These are phyloP conservation scores for Sogatella furcifera DNA, from an alignment of 1,140 invertebrate species.

Conservation along the genomic window DNA sequence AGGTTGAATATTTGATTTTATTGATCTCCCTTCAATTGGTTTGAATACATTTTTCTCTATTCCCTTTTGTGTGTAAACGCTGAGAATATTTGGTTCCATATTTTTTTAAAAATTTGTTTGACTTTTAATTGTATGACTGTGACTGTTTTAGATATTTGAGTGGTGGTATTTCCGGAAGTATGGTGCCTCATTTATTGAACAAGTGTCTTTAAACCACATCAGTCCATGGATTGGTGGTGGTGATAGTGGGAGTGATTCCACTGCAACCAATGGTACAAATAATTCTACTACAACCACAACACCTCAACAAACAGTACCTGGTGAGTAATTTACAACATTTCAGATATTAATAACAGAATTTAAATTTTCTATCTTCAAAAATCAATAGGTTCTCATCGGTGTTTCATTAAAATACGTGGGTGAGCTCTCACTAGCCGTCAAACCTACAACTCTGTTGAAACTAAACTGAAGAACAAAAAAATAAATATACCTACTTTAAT, in stretches of 20 bases:
- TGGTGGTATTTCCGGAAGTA: conserved; percentile 99
- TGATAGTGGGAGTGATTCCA: conserved; percentile 36
- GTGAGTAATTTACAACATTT: conserved; percentile 19
- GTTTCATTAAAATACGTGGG: too few species aligned
- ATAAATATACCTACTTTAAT: too few species aligned
- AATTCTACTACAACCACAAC: conserved; percentile 20
- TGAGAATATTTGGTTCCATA: neutral
- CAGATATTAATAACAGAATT: too few species aligned
- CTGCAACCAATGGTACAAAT: conserved; percentile 21
- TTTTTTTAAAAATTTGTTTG: neutral
- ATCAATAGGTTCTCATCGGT: too few species aligned
- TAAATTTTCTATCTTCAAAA: too few species aligned
- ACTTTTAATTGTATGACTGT: neutral
- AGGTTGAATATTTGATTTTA: too few species aligned
- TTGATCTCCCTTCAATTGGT: too few species aligned
- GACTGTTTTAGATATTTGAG: conserved; percentile 73
- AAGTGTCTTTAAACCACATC: conserved; percentile 89
- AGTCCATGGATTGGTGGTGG: conserved; percentile 85
- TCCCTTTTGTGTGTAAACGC: neutral
- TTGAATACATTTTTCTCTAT: too few species aligned
- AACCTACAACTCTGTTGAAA: too few species aligned
- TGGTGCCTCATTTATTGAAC: conserved; percentile 95
- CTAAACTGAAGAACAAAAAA: too few species aligned
- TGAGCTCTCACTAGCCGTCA: too few species aligned
- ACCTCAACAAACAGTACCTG: conserved; percentile 33